A percentile compares a stretch with the other conserved stretches of the same genome.
Conservation (phyloP, 2,113 vertebrate species). For the Alouatta palliata region DNA sequence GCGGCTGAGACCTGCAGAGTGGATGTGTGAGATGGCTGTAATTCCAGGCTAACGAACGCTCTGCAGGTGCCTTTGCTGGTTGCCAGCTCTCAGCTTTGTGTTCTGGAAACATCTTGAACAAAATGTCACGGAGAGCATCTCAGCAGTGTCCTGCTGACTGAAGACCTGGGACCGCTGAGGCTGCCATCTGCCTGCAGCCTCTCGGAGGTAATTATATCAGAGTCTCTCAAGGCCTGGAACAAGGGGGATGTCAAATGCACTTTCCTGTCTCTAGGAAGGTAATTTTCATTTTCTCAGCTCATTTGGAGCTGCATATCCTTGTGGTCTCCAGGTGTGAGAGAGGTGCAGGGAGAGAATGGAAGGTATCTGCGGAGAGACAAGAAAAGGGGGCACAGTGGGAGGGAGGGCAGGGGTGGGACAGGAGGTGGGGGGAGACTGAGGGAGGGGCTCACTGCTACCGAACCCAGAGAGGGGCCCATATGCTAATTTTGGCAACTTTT, state of each 20-base stretch:
- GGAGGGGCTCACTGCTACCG: not conserved
- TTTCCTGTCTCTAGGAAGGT: conserved; percentile 77
- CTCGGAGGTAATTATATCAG: conserved; percentile 81
- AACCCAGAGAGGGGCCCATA: conserved; percentile 23
- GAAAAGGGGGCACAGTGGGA: not conserved
- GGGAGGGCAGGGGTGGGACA: accelerated
- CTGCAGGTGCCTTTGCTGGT: not conserved
- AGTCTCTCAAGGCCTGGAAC: conserved; percentile 74
- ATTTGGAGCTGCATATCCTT: conserved; percentile 72
- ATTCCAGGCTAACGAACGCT: conserved; percentile 74
- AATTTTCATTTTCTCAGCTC: conserved; percentile 83
- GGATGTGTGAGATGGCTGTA: not conserved
- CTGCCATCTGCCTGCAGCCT: conserved; percentile 84
- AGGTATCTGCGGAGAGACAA: not conserved
- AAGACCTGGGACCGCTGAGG: conserved; percentile 71
- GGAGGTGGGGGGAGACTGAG: accelerated
- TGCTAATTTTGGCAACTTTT: conserved; percentile 62
- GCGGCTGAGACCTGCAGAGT: accelerated
- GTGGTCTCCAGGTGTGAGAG: conserved; percentile 79
- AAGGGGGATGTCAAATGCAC: conserved; percentile 79
- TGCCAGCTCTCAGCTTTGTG: conserved; percentile 77
- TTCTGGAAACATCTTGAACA: conserved; percentile 82
- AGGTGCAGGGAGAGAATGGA: conserved; percentile 20
- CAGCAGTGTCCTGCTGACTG: conserved; percentile 79
- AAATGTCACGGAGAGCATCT: conserved; percentile 82